Evolutionary conservation across 2,113 vertebrate species (phyloP).

Genomic region (Carassius auratus): DNA sequence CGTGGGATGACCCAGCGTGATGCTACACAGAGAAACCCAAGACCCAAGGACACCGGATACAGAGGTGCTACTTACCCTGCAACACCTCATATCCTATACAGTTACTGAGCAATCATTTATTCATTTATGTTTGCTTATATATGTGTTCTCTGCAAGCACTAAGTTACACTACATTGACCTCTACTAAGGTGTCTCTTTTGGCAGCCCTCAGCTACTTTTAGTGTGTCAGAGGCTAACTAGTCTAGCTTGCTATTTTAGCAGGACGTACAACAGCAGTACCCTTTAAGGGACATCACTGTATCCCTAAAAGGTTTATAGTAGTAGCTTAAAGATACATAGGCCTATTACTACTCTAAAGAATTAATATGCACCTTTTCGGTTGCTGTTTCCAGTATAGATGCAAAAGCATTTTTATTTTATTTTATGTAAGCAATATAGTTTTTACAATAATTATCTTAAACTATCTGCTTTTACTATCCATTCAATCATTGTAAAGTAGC

Average conservation of each 20-base stretch:
- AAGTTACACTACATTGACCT: background rate
- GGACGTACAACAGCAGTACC: background rate
- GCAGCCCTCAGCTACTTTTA: background rate
- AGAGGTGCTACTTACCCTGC: slow-evolving; percentile 60
- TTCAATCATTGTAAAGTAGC: background rate
- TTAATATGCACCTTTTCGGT: too few relatives aligned
- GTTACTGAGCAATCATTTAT: slow-evolving; percentile 74
- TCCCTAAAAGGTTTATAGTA: background rate
- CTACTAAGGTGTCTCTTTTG: slow-evolving; percentile 14
- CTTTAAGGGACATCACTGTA: background rate
- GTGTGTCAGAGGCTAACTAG: background rate
- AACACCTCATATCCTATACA: slow-evolving; percentile 60
- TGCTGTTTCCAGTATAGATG: too few relatives aligned
- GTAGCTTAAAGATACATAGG: background rate
- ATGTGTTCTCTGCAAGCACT: slow-evolving; percentile 30
- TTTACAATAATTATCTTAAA: too few relatives aligned
- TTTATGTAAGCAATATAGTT: too few relatives aligned
- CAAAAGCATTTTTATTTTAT: too few relatives aligned
- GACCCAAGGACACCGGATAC: slow-evolving; percentile 66
- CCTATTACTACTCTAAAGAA: too few relatives aligned
- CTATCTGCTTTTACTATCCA: background rate
- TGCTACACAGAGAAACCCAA: slow-evolving; percentile 53
- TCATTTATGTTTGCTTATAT: slow-evolving; percentile 70
- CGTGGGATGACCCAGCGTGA: slow-evolving; percentile 26
- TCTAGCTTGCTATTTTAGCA: background rate